Conservation (phyloP, 1,140 invertebrate species). For the Homarus americanus region DNA sequence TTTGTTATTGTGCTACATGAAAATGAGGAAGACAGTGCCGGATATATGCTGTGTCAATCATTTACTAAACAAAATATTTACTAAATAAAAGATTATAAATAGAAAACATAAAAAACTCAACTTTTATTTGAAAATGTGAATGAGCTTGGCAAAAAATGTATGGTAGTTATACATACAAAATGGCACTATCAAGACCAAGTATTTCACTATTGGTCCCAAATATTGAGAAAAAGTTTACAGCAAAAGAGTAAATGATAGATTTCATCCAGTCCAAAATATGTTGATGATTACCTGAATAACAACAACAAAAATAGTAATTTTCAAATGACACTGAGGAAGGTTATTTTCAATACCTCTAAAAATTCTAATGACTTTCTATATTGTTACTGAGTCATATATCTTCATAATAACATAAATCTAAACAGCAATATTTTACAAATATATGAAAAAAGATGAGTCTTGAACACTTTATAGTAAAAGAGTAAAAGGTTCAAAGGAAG, state of each 20-base stretch:
- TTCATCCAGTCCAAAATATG: neutral
- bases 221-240: neutral
- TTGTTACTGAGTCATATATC: neutral
- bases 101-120: no score
- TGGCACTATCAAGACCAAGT: conserved; percentile 11
- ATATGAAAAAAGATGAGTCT: neutral
- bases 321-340: neutral
- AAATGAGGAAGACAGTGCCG: no score
- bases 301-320: neutral
- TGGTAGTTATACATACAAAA: neutral
- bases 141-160: neutral
- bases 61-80: no score
- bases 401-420: neutral
- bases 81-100: no score
- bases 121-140: neutral
- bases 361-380: neutral
- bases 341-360: neutral
- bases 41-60: no score
- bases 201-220: conserved; percentile 3
- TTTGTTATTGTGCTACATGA: no score
- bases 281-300: neutral
- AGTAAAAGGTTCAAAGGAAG: neutral
- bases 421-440: conserved; percentile 1
- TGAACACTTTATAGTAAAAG: neutral
- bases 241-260: neutral